phyloP scores from a whole-genome alignment of 2,113 vertebrate species.

The Paraplagusia blochii region DNA sequence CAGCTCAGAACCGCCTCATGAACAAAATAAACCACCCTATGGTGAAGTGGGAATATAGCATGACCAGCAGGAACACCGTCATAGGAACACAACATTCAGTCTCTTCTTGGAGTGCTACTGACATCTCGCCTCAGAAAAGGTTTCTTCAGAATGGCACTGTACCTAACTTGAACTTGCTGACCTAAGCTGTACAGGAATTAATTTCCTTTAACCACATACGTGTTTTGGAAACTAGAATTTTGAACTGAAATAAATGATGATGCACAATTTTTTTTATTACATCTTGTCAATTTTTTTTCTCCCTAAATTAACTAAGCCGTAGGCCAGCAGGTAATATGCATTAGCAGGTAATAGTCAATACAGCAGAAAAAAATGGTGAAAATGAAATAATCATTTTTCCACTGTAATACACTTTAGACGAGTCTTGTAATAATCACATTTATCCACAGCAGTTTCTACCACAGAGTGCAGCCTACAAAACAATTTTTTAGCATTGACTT shows the following conservation, averaged over 20 bases:
- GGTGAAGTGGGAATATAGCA: constrained; percentile 65
- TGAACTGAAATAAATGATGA: constrained; percentile 94
- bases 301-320: no score
- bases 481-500: no score
- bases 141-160: constrained; percentile 64
- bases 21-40: constrained; percentile 37
- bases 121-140: constrained; percentile 45
- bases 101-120: constrained; percentile 40
- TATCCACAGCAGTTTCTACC: no score
- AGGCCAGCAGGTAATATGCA: no score
- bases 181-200: constrained; percentile 73
- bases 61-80: constrained; percentile 55
- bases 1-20: constrained; percentile 48
- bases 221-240: constrained; percentile 83
- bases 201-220: constrained; percentile 68
- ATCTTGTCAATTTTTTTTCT: constrained; percentile 40
- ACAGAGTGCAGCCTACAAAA: no score
- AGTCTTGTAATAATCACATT: no score
- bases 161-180: constrained; percentile 67
- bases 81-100: constrained; percentile 52
- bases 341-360: no score
- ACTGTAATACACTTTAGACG: no score
- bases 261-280: constrained; percentile 81
- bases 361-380: no score
- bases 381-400: no score